Conservation (phyloP, 2,113 vertebrate species). For the Dicaeum eximium region DNA sequence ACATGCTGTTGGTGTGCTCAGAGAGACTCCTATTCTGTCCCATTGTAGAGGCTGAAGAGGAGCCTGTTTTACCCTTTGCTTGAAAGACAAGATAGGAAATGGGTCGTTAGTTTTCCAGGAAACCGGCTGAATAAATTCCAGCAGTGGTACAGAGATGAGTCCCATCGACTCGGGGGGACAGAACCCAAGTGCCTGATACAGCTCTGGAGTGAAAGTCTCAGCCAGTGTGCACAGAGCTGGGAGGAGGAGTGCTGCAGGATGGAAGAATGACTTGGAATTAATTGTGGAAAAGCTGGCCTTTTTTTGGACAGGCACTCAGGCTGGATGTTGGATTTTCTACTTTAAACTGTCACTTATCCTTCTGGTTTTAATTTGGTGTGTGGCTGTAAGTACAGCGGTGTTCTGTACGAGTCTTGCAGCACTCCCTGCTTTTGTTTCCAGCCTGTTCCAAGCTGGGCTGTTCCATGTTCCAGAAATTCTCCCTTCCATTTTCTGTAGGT, state of each 20-base stretch:
- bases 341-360: neutral
- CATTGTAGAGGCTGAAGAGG: neutral
- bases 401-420: neutral
- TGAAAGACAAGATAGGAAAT: neutral
- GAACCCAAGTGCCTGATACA: neutral
- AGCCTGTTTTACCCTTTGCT: neutral
- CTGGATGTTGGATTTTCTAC: conserved; percentile 12
- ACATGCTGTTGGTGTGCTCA: neutral
- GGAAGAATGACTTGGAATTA: conserved; percentile 6
- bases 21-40: neutral
- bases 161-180: accelerated
- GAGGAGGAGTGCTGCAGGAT: neutral
- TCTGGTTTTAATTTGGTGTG: conserved; percentile 27
- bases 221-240: neutral
- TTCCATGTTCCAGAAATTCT: neutral
- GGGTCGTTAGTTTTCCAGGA: neutral
- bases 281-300: conserved; percentile 14
- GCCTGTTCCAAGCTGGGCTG: neutral
- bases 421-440: neutral
- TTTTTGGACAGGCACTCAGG: neutral
- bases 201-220: neutral
- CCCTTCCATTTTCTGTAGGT: neutral
- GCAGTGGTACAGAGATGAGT: accelerated
- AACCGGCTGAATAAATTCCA: neutral
- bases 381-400: neutral